Conservation (phyloP, 2,797 vertebrate species). For the Lagocephalus sceleratus region DNA sequence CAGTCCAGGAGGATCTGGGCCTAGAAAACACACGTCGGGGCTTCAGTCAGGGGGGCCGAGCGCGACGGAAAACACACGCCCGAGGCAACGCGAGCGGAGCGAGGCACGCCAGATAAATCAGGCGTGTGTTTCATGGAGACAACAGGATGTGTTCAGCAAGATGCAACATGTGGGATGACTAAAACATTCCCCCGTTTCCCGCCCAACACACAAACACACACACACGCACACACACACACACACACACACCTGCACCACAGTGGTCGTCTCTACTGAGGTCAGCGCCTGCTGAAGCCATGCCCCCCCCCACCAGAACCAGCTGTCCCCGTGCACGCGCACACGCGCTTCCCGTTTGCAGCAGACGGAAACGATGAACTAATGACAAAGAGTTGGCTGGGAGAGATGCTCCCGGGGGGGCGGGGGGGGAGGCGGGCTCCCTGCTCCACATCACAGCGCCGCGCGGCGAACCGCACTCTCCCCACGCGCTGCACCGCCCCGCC, state of each 20-base stretch:
- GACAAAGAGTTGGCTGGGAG: slow-evolving; percentile 10
- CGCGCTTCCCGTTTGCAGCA: slow-evolving; percentile 36
- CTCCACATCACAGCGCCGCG: slow-evolving; percentile 65
- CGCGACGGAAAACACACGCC: neutral
- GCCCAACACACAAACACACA: slow-evolving; percentile 24
- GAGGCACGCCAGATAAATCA: slow-evolving; percentile 33
- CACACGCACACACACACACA: slow-evolving; percentile 5
- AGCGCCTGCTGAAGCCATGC: slow-evolving; percentile 23
- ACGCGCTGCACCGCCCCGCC: slow-evolving; percentile 61
- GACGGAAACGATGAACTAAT: slow-evolving; percentile 39
- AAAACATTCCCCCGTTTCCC: slow-evolving; percentile 41
- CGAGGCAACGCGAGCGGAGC: slow-evolving; percentile 14
- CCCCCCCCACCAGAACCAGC: slow-evolving; percentile 40
- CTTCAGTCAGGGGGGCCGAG: slow-evolving; percentile 10
- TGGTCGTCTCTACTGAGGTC: slow-evolving; percentile 40
- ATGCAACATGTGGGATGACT: slow-evolving; percentile 58
- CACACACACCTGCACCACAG: slow-evolving; percentile 52
- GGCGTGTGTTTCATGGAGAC: slow-evolving; percentile 22
- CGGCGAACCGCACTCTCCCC: slow-evolving; percentile 53
- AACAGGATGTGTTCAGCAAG: slow-evolving; percentile 43
- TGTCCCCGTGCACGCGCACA: slow-evolving; percentile 17
- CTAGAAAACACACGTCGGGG: slow-evolving; percentile 61
- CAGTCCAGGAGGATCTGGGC: slow-evolving; percentile 91
- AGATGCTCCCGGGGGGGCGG: slow-evolving; percentile 27
- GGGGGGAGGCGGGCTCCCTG: slow-evolving; percentile 41